phyloP scores from a whole-genome alignment of 2,113 vertebrate genomes.

The Nipponia nippon region DNA sequence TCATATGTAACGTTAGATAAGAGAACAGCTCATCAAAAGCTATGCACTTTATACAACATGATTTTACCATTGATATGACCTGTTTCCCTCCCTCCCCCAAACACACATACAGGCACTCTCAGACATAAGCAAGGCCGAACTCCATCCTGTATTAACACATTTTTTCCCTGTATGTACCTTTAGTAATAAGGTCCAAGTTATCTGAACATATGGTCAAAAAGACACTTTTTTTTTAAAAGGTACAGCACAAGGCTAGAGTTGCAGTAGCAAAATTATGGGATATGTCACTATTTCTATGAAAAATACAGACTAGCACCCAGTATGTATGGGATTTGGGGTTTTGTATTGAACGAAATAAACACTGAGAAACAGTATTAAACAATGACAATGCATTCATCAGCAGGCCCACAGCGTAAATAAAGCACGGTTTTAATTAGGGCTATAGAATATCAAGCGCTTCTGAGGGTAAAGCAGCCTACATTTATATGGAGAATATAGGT shows the following conservation, averaged over 20 bases:
- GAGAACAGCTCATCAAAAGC: background rate
- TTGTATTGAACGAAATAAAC: background rate
- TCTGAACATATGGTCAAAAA: background rate
- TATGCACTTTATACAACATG: background rate
- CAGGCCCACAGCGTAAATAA: background rate
- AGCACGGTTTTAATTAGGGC: background rate
- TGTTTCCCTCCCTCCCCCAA: background rate
- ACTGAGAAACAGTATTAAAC: background rate
- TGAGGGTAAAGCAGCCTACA: background rate
- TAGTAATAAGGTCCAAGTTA: background rate
- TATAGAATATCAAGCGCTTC: background rate
- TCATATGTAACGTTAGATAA: background rate
- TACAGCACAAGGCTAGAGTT: background rate
- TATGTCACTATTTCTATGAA: background rate
- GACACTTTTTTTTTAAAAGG: background rate
- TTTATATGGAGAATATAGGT: background rate
- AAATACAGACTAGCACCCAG: background rate
- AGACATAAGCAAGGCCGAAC: background rate
- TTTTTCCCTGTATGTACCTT: background rate
- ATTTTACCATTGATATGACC: background rate
- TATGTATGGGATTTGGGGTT: background rate
- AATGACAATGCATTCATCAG: background rate
- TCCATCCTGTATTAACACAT: background rate
- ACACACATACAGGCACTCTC: background rate
- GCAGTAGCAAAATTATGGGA: background rate